Base-by-base conservation (phyloP, 2,797 vertebrate species). In the Oreortyx pictus region DNA sequence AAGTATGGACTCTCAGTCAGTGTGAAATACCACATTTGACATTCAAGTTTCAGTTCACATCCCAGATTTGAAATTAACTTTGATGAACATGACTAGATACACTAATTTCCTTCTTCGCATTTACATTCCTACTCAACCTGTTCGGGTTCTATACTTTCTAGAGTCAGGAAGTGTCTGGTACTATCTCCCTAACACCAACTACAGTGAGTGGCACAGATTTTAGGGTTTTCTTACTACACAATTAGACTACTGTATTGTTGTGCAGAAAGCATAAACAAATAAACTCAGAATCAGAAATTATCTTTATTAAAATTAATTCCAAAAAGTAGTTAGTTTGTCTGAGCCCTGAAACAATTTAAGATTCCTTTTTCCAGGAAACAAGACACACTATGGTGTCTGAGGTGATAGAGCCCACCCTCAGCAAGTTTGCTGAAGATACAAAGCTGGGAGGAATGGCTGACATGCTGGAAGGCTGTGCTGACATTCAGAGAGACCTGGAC, bases 91-190 rank as follows among this genome's bases (percentile, higher is more conserved):
- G 25, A 59, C 6, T 57, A 86, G 10, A 83, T 10, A 27, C 9
- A 43, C 3, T 54, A 16, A 17, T 23, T 57, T 88, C 24, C 24
- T 88, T 65, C 49, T 85, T 72, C 9, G 9, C 9, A 19, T 52
- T 64, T 76, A 15, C 7, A 65, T 82, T 89, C 18, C 54, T 62
- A 17, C 2, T 4, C 62, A 71, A 41, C 7, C 19, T 67, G 19
- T 20, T 73, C 11, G 25, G 11, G 19, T 14, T 56, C 33, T 68
- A 9, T 35, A 61, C 54, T n/a, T 71, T 77, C 43, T 76, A 52
- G 27, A 73, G 9, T 31, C 7, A 31, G 7, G 6, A 5, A 23
- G 9, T 43, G 0, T 22, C 37, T 27, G 4, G 4, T 57, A 6
- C 27, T 10, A 31, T 8, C 70, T 73, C 41, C 13, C 9, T 70